Evolutionary conservation across 1,140 invertebrate genomes (phyloP), one percentile per base, ranked within the genome.

Genomic region (Ceratosolen fusciceps): DNA sequence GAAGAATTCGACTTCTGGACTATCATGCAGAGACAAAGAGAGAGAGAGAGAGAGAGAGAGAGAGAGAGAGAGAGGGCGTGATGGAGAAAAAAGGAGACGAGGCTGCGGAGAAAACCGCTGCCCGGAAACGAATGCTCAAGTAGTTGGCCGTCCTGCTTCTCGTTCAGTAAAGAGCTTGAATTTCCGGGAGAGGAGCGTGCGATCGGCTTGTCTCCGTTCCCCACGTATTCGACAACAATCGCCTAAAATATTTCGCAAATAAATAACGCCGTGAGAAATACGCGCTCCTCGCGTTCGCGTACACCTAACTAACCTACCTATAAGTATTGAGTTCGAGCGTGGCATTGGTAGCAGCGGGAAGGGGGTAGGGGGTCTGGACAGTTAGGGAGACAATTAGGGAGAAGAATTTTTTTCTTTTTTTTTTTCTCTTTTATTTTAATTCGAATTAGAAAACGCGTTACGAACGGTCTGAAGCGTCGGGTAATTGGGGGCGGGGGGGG

Each of bases 111-210:
- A 29, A 70, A 70, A 70, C 65, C n/a, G 65, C 31, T 70, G 52
- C 19, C 65, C 34, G 67, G 49, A 70, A 71, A 77, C n/a, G 49
- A 58, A 77, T 31, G 75, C 71, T 77, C 37, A 70, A 77, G 37
- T n/a, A 71, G 52, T 70, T 67, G 47, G 26, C 2, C 12, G 56
- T 58, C 16, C 73, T 19, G 34, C 24, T 49, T 47, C 16, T 5
- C 24, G 37, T 47, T 24, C 29, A 12, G 24, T 24, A 16, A 52
- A 56, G 34, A 24, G 1, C 34, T 56, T 47, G 65, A 68, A 54
- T 68, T 67, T 76, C 74, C 74, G 62, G 74, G 26, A 0, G 56
- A 24, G 1, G 39, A 73, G 31, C 71, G 16, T 39, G 54, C 1
- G 49, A 39, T 58, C 16, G 47, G 16, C 19, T 52, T 71, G 37